These are phyloP conservation scores for Anas bahamensis DNA, from an alignment of 2,797 vertebrate species.

Conservation along the genomic window DNA sequence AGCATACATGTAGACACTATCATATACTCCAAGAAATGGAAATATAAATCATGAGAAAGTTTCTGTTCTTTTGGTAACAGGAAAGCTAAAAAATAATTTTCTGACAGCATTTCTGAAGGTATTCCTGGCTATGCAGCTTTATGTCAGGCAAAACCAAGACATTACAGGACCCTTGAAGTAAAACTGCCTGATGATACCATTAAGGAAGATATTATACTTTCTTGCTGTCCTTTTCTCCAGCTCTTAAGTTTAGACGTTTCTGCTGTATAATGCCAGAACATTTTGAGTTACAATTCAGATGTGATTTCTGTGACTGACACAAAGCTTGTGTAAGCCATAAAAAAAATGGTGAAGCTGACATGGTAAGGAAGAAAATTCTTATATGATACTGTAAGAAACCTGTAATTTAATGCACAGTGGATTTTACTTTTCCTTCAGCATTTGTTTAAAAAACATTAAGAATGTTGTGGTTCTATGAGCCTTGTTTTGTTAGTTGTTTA, in stretches of 20 bases:
- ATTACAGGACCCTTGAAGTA: not conserved
- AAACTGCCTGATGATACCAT: not conserved
- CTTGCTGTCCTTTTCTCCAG: not conserved
- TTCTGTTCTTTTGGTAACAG: not conserved
- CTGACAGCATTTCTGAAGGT: not conserved
- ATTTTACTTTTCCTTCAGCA: not conserved
- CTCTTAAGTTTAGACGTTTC: not conserved
- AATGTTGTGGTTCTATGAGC: not conserved
- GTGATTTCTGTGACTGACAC: not conserved
- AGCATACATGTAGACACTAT: not conserved
- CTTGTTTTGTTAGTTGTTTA: not conserved
- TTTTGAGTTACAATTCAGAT: not conserved
- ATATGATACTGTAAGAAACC: not conserved
- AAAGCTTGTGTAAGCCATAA: not conserved
- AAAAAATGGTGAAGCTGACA: not conserved
- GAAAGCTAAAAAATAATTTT: not conserved
- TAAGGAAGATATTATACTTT: not conserved
- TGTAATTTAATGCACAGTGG: not conserved
- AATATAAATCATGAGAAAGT: slow-evolving; percentile 6
- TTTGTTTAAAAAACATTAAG: not conserved
- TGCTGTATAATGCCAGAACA: not conserved
- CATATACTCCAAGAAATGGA: not conserved
- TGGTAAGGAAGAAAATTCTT: not conserved
- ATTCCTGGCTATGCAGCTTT: not conserved
- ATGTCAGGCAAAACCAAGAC: not conserved